A percentile compares a stretch with the other conserved stretches of the same genome.
These are phyloP conservation scores for Champsocephalus gunnari DNA, from an alignment of 2,797 vertebrate genomes.

Conservation along the genomic window DNA sequence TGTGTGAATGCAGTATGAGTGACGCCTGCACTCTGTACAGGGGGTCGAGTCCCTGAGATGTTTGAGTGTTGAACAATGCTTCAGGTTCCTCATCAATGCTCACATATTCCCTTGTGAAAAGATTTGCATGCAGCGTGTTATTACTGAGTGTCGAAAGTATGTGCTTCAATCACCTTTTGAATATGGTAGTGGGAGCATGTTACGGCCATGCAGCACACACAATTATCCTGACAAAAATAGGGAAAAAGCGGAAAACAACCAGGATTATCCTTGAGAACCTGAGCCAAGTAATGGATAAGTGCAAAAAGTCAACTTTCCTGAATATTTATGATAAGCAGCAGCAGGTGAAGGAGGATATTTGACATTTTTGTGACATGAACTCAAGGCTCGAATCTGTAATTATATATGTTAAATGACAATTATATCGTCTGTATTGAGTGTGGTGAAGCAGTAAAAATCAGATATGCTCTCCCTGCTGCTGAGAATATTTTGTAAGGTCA, in stretches of 20 bases:
- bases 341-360: conserved; percentile 3
- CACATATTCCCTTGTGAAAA: conserved; percentile 31
- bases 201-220: background rate
- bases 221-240: conserved; percentile 15
- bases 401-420: conserved; percentile 2
- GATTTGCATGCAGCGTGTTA: conserved; percentile 37
- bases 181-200: conserved; percentile 4
- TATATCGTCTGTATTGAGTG: background rate
- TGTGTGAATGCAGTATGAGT: background rate
- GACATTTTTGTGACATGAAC: conserved; percentile 41
- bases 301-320: background rate
- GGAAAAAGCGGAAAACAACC: conserved; percentile 19
- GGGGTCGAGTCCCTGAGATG: conserved; percentile 1
- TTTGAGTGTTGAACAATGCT: conserved; percentile 29
- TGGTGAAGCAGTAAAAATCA: conserved; percentile 8
- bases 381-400: conserved; percentile 27
- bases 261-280: conserved; percentile 30
- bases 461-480: background rate
- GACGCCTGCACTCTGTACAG: background rate
- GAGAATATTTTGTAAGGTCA: conserved; percentile 10
- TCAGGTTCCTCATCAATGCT: conserved; percentile 41
- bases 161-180: conserved; percentile 32
- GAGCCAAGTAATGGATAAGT: conserved; percentile 4
- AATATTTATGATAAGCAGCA: background rate
- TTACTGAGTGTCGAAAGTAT: conserved; percentile 30